Evolutionary conservation across 1,140 invertebrate genomes (phyloP).

Genomic region (Heliconius himera): DNA sequence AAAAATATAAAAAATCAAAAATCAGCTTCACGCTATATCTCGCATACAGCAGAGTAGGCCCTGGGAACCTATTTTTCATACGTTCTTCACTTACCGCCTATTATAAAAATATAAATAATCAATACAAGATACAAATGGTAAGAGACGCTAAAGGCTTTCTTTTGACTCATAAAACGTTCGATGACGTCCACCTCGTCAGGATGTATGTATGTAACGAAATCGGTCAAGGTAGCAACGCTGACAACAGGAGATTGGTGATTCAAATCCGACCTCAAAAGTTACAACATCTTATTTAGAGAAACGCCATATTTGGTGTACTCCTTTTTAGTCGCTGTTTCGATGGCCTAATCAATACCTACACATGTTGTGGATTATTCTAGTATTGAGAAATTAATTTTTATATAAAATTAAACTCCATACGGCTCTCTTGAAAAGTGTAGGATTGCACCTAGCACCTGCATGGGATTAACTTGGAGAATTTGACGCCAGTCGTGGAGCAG

Average conservation of each 20-base stretch:
- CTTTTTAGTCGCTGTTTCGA: not conserved
- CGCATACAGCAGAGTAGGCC: no score
- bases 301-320: not conserved
- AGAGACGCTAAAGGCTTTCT: slow-evolving; percentile 55
- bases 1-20: no score
- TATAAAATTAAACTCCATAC: not conserved
- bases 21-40: no score
- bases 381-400: not conserved
- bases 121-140: slow-evolving; percentile 37
- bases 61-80: no score
- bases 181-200: slow-evolving; percentile 60
- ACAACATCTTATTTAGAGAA: not conserved
- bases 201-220: slow-evolving; percentile 47
- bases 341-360: not conserved
- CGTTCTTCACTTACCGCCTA: no score
- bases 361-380: not conserved
- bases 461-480: no score
- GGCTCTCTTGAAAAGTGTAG: no score
- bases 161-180: slow-evolving; percentile 62
- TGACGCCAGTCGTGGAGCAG: no score
- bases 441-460: no score
- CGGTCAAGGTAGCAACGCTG: slow-evolving; percentile 54
- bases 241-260: slow-evolving; percentile 10
- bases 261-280: not conserved
- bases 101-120: no score